These are phyloP conservation scores for Dicyrtomina minuta DNA, from an alignment of 2,888 invertebrate genomes.

Conservation along the genomic window DNA sequence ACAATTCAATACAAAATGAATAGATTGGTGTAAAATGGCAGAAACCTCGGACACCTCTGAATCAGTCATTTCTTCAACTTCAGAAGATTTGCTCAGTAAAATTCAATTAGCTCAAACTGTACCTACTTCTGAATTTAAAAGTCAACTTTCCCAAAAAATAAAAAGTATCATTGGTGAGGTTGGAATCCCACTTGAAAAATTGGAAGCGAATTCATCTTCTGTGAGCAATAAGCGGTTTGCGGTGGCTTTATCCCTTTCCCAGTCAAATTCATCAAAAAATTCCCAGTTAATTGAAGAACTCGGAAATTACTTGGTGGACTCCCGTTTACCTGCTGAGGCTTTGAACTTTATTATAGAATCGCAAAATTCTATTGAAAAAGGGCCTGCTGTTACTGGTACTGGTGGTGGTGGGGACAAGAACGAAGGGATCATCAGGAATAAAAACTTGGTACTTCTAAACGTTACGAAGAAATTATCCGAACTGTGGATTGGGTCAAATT, in stretches of 20 bases:
- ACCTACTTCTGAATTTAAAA: neutral
- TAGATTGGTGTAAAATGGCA: too few relatives aligned
- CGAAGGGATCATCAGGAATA: neutral
- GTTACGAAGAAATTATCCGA: slow-evolving; percentile 41
- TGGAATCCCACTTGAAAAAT: too few relatives aligned
- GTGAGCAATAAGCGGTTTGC: neutral
- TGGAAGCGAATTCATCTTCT: neutral
- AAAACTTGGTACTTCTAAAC: slow-evolving; percentile 13
- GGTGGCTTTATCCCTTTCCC: too few relatives aligned
- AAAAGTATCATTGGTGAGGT: neutral
- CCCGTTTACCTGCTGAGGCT: slow-evolving; percentile 10
- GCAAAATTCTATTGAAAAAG: slow-evolving; percentile 4
- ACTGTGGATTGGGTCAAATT: slow-evolving; percentile 46
- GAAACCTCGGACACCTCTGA: too few relatives aligned
- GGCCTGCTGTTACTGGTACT: neutral
- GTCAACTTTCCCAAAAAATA: neutral
- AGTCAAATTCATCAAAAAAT: too few relatives aligned
- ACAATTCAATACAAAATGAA: too few relatives aligned
- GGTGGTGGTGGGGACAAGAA: too few relatives aligned
- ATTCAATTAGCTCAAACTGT: neutral
- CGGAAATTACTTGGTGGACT: neutral
- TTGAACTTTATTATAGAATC: slow-evolving; percentile 18
- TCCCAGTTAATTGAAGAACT: neutral
- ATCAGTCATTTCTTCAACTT: too few relatives aligned
- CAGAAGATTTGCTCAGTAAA: neutral